Conservation (phyloP, 2,888 invertebrate species). For the Trachelus troglodyta region DNA sequence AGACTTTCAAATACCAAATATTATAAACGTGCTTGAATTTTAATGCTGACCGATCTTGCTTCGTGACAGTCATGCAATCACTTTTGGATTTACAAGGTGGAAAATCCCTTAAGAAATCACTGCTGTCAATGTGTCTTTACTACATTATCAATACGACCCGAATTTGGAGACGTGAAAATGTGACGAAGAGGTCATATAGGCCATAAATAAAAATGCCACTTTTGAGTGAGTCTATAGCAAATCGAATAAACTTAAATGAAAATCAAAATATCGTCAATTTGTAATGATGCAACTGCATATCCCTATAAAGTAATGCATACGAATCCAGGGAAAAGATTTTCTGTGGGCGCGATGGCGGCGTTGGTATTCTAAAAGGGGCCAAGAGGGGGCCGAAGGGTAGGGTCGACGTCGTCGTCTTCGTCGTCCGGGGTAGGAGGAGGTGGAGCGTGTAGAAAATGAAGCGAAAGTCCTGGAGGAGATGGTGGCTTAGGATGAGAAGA, state of each 20-base stretch:
- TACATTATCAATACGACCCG: neutral
- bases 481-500: conserved; percentile 42
- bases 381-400: conserved; percentile 33
- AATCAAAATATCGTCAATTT: neutral
- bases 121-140: neutral
- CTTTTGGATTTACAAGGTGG: neutral
- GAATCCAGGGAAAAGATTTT: neutral
- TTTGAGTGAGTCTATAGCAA: neutral
- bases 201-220: neutral
- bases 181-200: neutral
- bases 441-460: conserved; percentile 53
- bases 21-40: neutral
- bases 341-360: conserved; percentile 52
- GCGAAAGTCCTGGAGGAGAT: conserved; percentile 29
- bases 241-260: neutral
- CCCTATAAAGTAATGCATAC: neutral
- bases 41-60: neutral
- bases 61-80: neutral
- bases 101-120: neutral
- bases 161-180: neutral
- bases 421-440: conserved; percentile 27
- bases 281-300: neutral
- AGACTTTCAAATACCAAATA: neutral
- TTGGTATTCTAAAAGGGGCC: conserved; percentile 49
- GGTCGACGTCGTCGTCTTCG: neutral